phyloP scores from a whole-genome alignment of 2,797 vertebrate species.

The Acomys russatus region DNA sequence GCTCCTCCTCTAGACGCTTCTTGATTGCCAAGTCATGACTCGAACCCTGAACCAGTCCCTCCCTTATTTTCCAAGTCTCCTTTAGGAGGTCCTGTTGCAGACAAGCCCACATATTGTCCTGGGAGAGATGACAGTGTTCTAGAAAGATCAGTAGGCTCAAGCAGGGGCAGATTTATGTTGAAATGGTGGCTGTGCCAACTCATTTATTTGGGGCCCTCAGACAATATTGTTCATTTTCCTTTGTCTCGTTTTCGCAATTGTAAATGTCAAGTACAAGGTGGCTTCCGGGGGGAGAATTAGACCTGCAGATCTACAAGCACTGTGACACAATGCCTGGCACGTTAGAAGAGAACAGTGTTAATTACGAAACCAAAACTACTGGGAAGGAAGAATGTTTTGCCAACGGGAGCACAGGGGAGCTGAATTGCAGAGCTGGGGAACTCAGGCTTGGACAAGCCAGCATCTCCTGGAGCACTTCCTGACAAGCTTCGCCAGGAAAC shows the following conservation, averaged over 20 bases:
- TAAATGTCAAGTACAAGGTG: background rate
- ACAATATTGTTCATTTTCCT: background rate
- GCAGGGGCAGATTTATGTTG: background rate
- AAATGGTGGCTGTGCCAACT: background rate
- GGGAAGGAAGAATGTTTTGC: background rate
- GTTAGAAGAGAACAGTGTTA: background rate
- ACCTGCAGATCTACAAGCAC: background rate
- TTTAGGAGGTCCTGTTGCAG: background rate
- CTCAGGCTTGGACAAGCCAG: background rate
- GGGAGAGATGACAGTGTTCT: background rate
- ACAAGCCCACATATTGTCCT: background rate
- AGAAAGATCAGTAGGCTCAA: background rate
- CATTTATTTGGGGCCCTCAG: background rate
- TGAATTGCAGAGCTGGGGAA: background rate
- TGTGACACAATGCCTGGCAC: background rate
- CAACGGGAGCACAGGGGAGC: background rate
- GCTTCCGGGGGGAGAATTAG: background rate
- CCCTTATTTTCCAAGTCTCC: background rate
- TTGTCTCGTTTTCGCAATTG: background rate
- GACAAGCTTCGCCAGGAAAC: constrained; percentile 43
- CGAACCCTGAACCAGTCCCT: background rate
- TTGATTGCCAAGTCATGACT: background rate
- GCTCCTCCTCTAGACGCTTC: background rate
- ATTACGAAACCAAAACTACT: constrained; percentile 1
- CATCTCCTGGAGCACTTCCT: background rate